phyloP scores from a whole-genome alignment of 2,797 vertebrate species.

The Diplodus sargus region DNA sequence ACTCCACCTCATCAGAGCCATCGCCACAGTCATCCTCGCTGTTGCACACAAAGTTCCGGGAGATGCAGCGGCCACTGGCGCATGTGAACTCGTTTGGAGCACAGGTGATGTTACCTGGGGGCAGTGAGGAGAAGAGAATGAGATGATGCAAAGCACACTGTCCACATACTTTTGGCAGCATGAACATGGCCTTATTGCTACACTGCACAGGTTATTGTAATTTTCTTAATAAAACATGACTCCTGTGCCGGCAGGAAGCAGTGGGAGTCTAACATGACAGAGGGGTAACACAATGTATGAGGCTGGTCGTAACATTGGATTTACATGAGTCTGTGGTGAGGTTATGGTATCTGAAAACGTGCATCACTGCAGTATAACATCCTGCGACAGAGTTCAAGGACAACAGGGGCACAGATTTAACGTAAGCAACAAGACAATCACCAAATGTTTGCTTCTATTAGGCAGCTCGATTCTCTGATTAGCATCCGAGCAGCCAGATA shows the following conservation, averaged over 20 bases:
- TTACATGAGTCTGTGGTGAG: not conserved
- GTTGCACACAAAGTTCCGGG: constrained; percentile 94
- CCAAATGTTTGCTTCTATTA: not conserved
- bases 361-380: constrained; percentile 8
- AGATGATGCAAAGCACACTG: not conserved
- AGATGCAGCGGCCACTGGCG: constrained; percentile 92
- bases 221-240: not conserved
- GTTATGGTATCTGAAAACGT: not conserved
- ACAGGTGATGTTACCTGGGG: constrained; percentile 94
- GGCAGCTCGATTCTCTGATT: not conserved
- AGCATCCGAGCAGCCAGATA: not conserved
- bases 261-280: not conserved
- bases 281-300: not conserved
- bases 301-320: not conserved
- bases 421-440: not conserved
- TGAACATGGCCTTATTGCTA: not conserved
- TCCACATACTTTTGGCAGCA: not conserved
- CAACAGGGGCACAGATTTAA: not conserved
- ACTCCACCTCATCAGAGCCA: constrained; percentile 91
- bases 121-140: not conserved
- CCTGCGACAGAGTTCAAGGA: constrained; percentile 5
- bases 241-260: not conserved
- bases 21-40: constrained; percentile 96
- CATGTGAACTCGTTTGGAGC: constrained; percentile 95
- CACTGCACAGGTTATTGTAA: not conserved